Base-by-base conservation (phyloP, 2,888 invertebrate species). In the Drosophila paramelanica region DNA sequence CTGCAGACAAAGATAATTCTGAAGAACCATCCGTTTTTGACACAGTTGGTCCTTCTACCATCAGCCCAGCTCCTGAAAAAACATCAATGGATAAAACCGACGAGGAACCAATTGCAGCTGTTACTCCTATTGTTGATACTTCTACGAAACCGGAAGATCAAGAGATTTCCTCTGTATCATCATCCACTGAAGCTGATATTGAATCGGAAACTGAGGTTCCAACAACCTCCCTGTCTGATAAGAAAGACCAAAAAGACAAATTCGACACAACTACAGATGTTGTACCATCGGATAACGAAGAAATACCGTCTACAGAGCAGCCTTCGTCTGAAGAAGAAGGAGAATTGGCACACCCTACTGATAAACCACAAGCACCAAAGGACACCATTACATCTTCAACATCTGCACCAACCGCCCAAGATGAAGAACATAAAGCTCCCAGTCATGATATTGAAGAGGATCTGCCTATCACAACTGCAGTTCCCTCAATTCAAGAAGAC, bases 221-320 rank as follows among this genome's bases (percentile, higher is more conserved):
- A 8, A 17, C 67, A 8, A 64, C 67, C 11, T 47, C 50, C 17
- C 57, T 62, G 4, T 41, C 77, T 5, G 65, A 47, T 17, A 58
- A 71, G 5, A 69, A 74, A 20, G 52, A 66, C 17, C 41, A 76
- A 17, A 66, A 73, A 23, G 61, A 59, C 6, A 45, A 46, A 39
- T 45, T 52, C 38, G 62, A 47, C 13, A 47, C 39, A 7, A 20
- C 47, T 23, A 76, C 76, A 3, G 67, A 56, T 33, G 39, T 38
- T 58, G 41, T n/a, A 3, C n/a, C 46, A 17, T 27, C 20, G 47
- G 53, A 47, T 11, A 58, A 72, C 36, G 56, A 55, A 7, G 46
- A 45, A 31, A 4, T 14, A 10, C 17, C 57, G 27, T 65, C 83
- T n/a, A 80, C 81, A 7, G 80, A 66, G 5, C 47, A 65, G 36